Conservation (phyloP, 1,140 invertebrate genomes). For the Drosophila dunni region DNA sequence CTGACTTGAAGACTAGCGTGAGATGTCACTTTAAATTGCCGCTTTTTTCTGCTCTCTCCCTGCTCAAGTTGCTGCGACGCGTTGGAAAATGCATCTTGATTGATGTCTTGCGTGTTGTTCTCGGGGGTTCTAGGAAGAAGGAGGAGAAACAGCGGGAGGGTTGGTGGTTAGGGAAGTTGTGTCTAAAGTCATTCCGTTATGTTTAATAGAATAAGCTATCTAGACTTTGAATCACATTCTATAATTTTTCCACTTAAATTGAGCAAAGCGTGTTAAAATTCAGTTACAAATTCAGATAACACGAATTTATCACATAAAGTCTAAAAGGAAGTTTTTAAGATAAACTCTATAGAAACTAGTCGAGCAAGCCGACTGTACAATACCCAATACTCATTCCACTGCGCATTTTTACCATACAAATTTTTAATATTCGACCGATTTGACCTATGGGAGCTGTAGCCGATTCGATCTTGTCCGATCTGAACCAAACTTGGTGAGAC, state of each 20-base stretch:
- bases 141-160: conserved; percentile 8
- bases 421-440: too few relatives aligned
- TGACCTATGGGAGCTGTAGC: too few relatives aligned
- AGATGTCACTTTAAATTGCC: conserved; percentile 57
- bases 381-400: too few relatives aligned
- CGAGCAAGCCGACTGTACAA: too few relatives aligned
- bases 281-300: not conserved
- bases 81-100: conserved; percentile 63
- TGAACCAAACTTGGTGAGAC: too few relatives aligned
- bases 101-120: conserved; percentile 59
- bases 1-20: conserved; percentile 63
- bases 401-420: too few relatives aligned
- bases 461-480: too few relatives aligned
- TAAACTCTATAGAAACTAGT: too few relatives aligned
- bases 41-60: not conserved
- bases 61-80: conserved; percentile 37
- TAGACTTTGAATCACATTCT: conserved; percentile 18
- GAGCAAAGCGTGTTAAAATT: not conserved
- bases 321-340: too few relatives aligned
- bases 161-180: not conserved
- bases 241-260: conserved; percentile 7
- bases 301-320: not conserved
- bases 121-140: not conserved
- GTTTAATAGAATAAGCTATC: conserved; percentile 34
- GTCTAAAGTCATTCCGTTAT: conserved; percentile 12